Conservation (phyloP, 1,140 invertebrate genomes). For the Cherax quadricarinatus region DNA sequence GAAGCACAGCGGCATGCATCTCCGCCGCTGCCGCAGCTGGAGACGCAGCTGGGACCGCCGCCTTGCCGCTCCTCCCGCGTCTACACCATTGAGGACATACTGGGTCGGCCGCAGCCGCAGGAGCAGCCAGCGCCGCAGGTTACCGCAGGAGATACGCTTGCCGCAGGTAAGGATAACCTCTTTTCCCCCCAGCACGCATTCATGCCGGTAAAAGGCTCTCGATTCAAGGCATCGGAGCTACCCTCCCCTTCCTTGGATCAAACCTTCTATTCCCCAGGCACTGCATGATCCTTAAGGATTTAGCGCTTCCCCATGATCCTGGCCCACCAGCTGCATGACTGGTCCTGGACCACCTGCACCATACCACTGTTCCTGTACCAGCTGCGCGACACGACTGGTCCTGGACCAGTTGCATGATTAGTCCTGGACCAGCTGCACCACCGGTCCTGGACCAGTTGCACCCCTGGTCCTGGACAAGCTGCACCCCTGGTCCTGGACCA, state of each 20-base stretch:
- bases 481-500: too few relatives aligned
- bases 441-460: too few relatives aligned
- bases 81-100: slow-evolving; percentile 66
- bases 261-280: too few relatives aligned
- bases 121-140: slow-evolving; percentile 37
- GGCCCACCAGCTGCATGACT: not conserved
- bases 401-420: not conserved
- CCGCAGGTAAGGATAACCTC: slow-evolving; percentile 20
- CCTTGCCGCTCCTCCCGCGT: slow-evolving; percentile 51
- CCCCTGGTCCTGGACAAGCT: too few relatives aligned
- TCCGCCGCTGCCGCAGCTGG: slow-evolving; percentile 40
- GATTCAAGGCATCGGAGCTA: too few relatives aligned
- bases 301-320: too few relatives aligned
- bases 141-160: slow-evolving; percentile 15
- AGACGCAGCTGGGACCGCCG: slow-evolving; percentile 42
- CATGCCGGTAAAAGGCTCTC: too few relatives aligned
- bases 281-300: too few relatives aligned
- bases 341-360: not conserved
- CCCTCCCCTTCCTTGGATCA: too few relatives aligned
- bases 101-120: slow-evolving; percentile 51
- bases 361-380: not conserved
- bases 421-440: too few relatives aligned
- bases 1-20: slow-evolving; percentile 7
- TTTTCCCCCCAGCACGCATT: not conserved
- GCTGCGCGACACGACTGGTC: not conserved